A percentile compares a stretch with the other conserved stretches of the same genome.
Conservation (phyloP, 2,888 invertebrate genomes). For the Agrotis segetum region DNA sequence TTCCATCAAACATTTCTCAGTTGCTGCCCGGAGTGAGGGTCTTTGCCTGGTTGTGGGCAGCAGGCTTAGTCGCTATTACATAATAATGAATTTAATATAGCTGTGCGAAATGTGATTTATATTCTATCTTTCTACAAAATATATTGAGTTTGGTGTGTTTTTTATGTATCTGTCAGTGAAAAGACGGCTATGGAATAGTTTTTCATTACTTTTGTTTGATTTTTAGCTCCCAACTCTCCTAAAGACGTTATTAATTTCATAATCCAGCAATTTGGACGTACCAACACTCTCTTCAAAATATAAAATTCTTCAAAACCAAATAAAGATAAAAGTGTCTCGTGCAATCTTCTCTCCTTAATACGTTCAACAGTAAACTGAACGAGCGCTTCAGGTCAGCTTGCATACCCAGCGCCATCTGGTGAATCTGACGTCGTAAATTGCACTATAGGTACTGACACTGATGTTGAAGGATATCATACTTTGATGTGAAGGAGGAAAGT, state of each 20-base stretch:
- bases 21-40: no score
- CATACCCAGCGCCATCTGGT: constrained; percentile 46
- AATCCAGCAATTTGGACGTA: neutral
- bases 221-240: no score
- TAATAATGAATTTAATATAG: no score
- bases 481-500: neutral
- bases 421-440: constrained; percentile 33
- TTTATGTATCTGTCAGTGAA: no score
- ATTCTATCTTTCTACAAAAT: no score
- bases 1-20: no score
- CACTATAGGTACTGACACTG: constrained; percentile 16
- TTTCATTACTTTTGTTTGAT: no score
- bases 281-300: neutral
- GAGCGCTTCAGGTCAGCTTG: constrained; percentile 27
- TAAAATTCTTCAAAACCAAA: neutral
- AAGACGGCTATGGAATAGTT: no score
- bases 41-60: no score
- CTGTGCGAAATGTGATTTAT: no score
- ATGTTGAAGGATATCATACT: constrained; percentile 25
- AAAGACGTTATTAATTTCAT: neutral
- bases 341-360: constrained; percentile 12
- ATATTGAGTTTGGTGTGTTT: no score
- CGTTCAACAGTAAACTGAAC: constrained; percentile 32
- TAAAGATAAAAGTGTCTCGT: neutral
- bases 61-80: no score